Evolutionary conservation across 2,113 vertebrate species (phyloP), one percentile per base, ranked within the genome.

Genomic region (Lycaon pictus): DNA sequence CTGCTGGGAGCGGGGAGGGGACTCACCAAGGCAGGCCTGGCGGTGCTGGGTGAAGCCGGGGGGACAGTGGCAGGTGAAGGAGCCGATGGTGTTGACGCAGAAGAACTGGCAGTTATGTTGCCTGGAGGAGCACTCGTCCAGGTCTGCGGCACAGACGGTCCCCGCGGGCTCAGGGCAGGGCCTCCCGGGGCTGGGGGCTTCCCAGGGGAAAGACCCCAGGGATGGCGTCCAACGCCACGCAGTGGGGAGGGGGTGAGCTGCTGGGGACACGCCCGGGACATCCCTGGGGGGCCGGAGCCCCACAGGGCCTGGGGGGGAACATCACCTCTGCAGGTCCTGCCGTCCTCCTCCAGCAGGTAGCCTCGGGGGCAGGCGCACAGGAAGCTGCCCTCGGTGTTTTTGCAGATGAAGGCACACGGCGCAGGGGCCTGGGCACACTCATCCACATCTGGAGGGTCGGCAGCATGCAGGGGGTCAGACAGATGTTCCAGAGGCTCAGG

Each of bases 31-130:
- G 95, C 99, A 99, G 93, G 99, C 99, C 0, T 99, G 99, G 97
- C 99, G 99, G 98, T 99, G 99, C 98, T 99, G 99, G 15, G 99
- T 99, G 98, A 99, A 99, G 92, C 99, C 99, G 0, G 99, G 97
- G 0, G 99, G 99, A 25, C 99, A 99, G 98, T 99, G 99, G 99
- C 99, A 99, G 97, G 98, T 99, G 98, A 99, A 99, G 37, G 99
- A 98, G 3, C 99, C 99, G 0, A 99, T 98, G 29, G 99, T 99
- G 98, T 99, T 99, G 88, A 99, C 98, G 0, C 99, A 99, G 32
- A 99, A 98, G 99, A 99, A 99, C 98, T 99, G 99, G 98, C 99
- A 99, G 98, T 99, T 99, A 97, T 99, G 99, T 87, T 99, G 99
- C 94, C 99, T 99, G n/a, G 99, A 99, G 71, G 99, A 98, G 56